phyloP scores from a whole-genome alignment of 1,140 invertebrate species.

The Bacillus rossius region DNA sequence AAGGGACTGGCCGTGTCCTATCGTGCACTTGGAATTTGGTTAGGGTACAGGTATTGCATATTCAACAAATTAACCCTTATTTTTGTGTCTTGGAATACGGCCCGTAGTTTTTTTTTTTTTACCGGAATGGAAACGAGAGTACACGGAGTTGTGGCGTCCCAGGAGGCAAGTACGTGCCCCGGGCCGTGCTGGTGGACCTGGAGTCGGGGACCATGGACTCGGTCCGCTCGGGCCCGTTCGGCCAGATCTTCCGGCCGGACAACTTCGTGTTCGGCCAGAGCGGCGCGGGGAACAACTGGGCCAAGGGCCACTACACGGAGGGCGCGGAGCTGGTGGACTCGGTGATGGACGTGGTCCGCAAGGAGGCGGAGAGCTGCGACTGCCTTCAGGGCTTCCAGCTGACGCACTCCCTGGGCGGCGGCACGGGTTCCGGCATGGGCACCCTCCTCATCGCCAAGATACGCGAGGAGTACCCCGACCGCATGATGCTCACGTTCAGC shows the following conservation, averaged over 20 bases:
- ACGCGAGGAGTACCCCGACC: conserved; percentile 84
- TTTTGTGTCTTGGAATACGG: too few species aligned
- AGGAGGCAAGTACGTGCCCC: conserved; percentile 85
- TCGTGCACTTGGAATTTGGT: too few species aligned
- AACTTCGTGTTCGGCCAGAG: conserved; percentile 85
- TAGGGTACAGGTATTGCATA: too few species aligned
- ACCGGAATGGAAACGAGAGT: too few species aligned
- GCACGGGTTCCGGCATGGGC: conserved; percentile 86
- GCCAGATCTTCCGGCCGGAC: conserved; percentile 81
- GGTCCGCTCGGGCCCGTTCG: conserved; percentile 81
- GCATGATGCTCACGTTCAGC: conserved; percentile 90
- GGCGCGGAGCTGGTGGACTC: conserved; percentile 80
- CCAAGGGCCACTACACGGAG: conserved; percentile 89
- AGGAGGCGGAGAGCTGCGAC: conserved; percentile 55
- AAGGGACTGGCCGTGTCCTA: too few species aligned
- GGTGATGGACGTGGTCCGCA: conserved; percentile 74
- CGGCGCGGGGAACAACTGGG: conserved; percentile 80
- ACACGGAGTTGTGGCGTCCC: too few species aligned
- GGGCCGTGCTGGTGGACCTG: conserved; percentile 85
- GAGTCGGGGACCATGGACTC: conserved; percentile 95
- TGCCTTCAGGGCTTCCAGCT: conserved; percentile 69
- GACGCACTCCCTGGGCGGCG: conserved; percentile 77
- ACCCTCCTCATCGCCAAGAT: conserved; percentile 82
- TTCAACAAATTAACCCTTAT: too few species aligned
- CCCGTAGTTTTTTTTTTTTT: too few species aligned